Conservation (phyloP, 2,797 vertebrate species). For the Anguilla obscura region DNA sequence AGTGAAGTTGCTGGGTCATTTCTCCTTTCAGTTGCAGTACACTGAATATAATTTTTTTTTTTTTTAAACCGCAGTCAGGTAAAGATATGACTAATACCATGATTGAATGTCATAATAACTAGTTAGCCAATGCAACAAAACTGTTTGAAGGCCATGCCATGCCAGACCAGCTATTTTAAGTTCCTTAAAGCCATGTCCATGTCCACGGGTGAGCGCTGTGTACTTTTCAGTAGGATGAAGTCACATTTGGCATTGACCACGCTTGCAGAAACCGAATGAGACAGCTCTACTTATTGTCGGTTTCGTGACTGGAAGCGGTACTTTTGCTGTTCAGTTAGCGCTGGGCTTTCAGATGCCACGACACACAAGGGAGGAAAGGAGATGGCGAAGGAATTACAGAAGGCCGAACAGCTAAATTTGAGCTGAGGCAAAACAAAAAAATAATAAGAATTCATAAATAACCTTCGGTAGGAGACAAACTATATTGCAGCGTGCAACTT, state of each 20-base stretch:
- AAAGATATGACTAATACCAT: too few relatives aligned
- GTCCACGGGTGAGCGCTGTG: neutral
- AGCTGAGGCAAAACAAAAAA: neutral
- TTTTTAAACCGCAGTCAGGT: too few relatives aligned
- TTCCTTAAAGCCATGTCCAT: neutral
- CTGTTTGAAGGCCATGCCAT: neutral
- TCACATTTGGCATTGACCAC: neutral
- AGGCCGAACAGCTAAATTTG: neutral
- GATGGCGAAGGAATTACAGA: neutral
- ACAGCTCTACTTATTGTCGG: neutral
- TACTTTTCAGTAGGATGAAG: neutral
- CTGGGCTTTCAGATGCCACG: neutral
- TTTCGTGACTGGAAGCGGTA: neutral
- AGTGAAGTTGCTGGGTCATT: neutral
- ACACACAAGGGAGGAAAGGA: neutral
- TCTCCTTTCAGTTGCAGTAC: neutral
- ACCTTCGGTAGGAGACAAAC: neutral
- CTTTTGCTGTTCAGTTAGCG: neutral
- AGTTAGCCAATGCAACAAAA: neutral
- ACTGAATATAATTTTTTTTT: neutral
- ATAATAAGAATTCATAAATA: neutral
- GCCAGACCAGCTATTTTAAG: neutral
- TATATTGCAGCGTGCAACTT: neutral
- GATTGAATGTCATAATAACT: neutral
- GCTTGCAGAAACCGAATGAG: neutral